Evolutionary conservation across 2,797 vertebrate species (phyloP).

Genomic region (Onychomys arenicola): DNA sequence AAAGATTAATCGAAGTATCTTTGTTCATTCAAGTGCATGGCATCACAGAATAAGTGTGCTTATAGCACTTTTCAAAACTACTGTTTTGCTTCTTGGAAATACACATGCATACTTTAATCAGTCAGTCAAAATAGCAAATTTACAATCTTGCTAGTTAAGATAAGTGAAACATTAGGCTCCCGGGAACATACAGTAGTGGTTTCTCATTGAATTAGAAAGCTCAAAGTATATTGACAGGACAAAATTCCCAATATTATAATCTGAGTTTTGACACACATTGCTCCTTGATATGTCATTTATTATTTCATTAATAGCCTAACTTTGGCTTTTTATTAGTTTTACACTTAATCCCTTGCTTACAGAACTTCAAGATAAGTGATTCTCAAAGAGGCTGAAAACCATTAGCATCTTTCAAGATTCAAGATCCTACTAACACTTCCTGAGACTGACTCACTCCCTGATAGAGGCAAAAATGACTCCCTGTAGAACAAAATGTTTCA

Average conservation of each 20-base stretch:
- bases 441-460: background rate
- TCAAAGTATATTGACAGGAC: background rate
- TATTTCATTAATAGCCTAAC: background rate
- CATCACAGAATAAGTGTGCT: background rate
- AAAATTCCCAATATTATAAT: background rate
- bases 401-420: background rate
- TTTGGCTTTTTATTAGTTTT: background rate
- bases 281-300: background rate
- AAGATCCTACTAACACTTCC: background rate
- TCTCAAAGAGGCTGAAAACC: background rate
- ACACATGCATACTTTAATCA: background rate
- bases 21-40: background rate
- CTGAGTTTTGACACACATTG: background rate
- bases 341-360: background rate
- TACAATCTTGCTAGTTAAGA: background rate
- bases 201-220: background rate
- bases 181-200: background rate
- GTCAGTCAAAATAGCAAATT: background rate
- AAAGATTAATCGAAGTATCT: background rate
- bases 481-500: background rate
- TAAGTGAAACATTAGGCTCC: background rate
- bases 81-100: background rate
- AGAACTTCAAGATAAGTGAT: background rate
- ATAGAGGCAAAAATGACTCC: slow-evolving; percentile 51
- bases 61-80: background rate